phyloP scores from a whole-genome alignment of 92 coral and sea anemone species.

The Micromussa lordhowensis region DNA sequence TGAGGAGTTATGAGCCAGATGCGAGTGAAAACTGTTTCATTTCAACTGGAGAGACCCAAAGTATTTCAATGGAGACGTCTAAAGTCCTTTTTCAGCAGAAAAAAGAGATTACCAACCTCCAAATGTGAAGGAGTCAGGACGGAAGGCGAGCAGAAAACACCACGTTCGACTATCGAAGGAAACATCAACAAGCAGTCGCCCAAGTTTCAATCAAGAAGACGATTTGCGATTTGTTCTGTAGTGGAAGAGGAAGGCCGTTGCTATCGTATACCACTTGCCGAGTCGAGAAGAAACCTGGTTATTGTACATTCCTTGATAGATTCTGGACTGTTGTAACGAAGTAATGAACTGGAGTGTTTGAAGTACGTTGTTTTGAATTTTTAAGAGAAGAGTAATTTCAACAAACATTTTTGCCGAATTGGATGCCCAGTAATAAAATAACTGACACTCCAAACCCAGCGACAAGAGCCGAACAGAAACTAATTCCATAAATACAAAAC shows the following conservation, averaged over 20 bases:
- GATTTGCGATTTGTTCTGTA: not conserved
- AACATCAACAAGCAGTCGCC: not conserved
- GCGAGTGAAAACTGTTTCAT: not conserved
- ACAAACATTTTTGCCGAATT: too few relatives aligned
- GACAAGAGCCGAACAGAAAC: too few relatives aligned
- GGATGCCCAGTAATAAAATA: too few relatives aligned
- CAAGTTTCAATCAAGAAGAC: not conserved
- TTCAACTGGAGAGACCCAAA: not conserved
- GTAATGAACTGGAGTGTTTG: not conserved
- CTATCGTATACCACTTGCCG: not conserved
- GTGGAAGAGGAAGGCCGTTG: not conserved
- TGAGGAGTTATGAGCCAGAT: not conserved
- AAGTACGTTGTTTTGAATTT: too few relatives aligned
- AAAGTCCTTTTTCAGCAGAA: not conserved
- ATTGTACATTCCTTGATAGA: not conserved
- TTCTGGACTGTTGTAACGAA: not conserved
- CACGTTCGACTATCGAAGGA: not conserved
- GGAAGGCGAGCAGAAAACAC: not conserved
- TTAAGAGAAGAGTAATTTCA: too few relatives aligned
- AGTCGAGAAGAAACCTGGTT: not conserved
- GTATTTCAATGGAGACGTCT: not conserved
- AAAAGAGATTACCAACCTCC: not conserved
- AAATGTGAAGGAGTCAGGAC: not conserved
- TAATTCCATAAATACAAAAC: too few relatives aligned
- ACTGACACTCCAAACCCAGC: too few relatives aligned